Base-by-base conservation (phyloP, 2,113 vertebrate species). In the Oplegnathus fasciatus region DNA sequence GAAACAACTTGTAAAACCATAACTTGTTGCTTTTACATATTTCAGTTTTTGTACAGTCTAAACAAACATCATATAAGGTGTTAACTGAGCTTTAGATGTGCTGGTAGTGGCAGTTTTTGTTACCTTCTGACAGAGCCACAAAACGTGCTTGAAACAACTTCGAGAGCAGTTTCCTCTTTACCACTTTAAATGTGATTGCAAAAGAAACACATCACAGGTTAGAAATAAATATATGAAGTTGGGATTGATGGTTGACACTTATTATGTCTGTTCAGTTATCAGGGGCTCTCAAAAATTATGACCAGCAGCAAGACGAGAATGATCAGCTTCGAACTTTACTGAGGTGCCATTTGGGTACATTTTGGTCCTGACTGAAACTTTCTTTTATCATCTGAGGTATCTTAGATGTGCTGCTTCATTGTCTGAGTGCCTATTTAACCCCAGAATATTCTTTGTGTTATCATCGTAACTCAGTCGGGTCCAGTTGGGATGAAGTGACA, bases 311-410 rank as follows among this genome's bases (percentile, higher is more conserved):
- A 26, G 48, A 64, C 30, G 24, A 34, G 20, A 77, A 55, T 74
- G 68, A 82, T 46, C 62, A 61, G 37, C 65, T 75, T 20, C 81
- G 42, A 78, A 55, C 26, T 72, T 64, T 52, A 67, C 62, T 72
- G 61, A 6, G 9, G 44, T 44, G 46, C 46, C 58, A 18, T 62
- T 34, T 58, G 17, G 74, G n/a, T 62, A 64, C 30, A 70, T 48
- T 60, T 57, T 58, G 68, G 22, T 66, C 65, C 37, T 42, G 52
- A 72, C 70, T 61, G 26, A 37, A 5, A 48, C 58, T 84, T 37
- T 60, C 6, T 73, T 15, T 77, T 57, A 48, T 75, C 60, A 50
- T 67, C n/a, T 66, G 58, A 76, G 30, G 54, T 55, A 82, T 76
- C 37, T 55, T 18, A 58, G 40, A 34, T 30, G 5, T 26, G 50